A percentile compares a stretch with the other conserved stretches of the same genome.
These are phyloP conservation scores for Caenorhabditis sp. DNA, from an alignment of 2,888 invertebrate species.

Conservation along the genomic window DNA sequence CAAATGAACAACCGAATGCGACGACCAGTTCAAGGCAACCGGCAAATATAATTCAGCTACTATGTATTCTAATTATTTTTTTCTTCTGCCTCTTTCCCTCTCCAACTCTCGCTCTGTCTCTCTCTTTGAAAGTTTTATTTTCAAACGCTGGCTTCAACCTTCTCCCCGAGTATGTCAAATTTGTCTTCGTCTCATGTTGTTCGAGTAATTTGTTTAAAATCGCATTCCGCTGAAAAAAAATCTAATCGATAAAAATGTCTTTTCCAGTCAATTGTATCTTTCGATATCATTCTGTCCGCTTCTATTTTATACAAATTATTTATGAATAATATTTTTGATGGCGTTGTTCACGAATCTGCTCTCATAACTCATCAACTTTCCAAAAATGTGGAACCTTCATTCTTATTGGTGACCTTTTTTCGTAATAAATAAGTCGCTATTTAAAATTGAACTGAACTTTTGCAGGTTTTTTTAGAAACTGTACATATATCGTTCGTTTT, in stretches of 20 bases:
- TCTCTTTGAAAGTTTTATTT: conserved; percentile 56
- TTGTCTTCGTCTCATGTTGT: conserved; percentile 49
- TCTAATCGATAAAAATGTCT: background rate
- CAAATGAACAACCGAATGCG: conserved; percentile 59
- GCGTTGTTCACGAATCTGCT: no score
- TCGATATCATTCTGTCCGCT: background rate
- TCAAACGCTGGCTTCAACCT: conserved; percentile 32
- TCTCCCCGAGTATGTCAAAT: conserved; percentile 28
- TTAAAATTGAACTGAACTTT: no score
- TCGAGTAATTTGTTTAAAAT: conserved; percentile 54
- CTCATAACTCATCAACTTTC: no score
- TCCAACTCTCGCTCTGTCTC: conserved; percentile 15
- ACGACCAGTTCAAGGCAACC: conserved; percentile 50
- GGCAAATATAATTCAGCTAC: conserved; percentile 36
- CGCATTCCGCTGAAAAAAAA: conserved; percentile 51
- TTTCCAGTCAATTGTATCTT: background rate
- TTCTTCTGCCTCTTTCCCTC: background rate
- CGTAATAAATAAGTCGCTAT: no score
- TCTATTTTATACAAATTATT: no score
- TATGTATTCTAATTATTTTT: background rate
- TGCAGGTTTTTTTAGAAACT: no score
- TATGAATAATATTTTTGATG: no score
- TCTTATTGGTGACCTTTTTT: no score
- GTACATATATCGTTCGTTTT: no score
- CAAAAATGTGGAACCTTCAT: no score